Percentiles rank a stretch among this genome's conserved stretches.
These are phyloP conservation scores for Synergus laeviventris DNA, from an alignment of 2,888 invertebrate species.

Conservation along the genomic window DNA sequence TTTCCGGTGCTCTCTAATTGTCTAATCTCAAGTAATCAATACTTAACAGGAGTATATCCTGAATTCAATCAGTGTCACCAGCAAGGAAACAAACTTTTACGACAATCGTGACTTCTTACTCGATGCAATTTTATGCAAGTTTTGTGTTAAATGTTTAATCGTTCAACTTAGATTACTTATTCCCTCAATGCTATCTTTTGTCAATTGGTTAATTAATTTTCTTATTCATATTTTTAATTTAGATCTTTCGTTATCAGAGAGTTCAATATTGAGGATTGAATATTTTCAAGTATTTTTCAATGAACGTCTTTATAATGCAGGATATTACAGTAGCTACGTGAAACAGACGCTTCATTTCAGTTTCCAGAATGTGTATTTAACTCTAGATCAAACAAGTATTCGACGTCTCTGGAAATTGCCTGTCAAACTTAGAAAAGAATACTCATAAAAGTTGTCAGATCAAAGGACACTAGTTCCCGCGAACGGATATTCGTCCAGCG, in stretches of 20 bases:
- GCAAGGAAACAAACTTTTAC: conserved; percentile 50
- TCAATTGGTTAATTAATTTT: not conserved
- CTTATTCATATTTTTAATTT: not conserved
- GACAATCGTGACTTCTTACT: conserved; percentile 27
- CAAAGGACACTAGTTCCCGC: conserved; percentile 50
- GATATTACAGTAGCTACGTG: conserved; percentile 18
- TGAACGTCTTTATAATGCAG: conserved; percentile 4
- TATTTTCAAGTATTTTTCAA: not conserved
- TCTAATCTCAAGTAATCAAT: conserved; percentile 64
- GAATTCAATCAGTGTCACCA: conserved; percentile 62
- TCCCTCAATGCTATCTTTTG: conserved; percentile 31
- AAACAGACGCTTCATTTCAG: conserved; percentile 21
- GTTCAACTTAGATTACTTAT: conserved; percentile 63
- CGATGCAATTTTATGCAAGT: conserved; percentile 8
- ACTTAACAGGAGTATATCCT: conserved; percentile 53
- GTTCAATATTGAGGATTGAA: not conserved
- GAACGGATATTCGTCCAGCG: conserved; percentile 24
- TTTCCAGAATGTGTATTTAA: conserved; percentile 24
- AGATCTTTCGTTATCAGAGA: not conserved
- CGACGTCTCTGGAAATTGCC: conserved; percentile 59
- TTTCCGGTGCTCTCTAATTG: conserved; percentile 34
- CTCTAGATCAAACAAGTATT: conserved; percentile 24
- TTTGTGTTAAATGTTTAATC: conserved; percentile 46
- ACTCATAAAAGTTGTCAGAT: conserved; percentile 59
- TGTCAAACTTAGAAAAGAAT: conserved; percentile 59